Evolutionary conservation across 2,797 vertebrate species (phyloP).

Genomic region (Darevskia nairensis): DNA sequence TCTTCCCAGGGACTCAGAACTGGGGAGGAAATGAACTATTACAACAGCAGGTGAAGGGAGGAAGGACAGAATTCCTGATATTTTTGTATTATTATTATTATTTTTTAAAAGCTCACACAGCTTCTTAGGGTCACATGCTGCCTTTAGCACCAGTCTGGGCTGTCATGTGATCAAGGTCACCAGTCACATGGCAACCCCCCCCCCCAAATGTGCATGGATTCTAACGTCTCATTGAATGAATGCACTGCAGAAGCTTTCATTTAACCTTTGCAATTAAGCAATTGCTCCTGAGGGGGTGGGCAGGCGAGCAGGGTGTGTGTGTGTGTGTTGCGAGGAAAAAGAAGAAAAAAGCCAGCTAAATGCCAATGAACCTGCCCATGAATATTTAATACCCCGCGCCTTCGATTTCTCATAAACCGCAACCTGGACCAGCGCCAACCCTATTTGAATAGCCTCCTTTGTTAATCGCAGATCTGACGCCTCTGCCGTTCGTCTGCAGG

Average conservation of each 20-base stretch:
- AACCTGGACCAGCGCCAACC: conserved; percentile 75
- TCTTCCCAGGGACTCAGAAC: conserved; percentile 41
- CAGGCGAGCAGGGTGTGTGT: not conserved
- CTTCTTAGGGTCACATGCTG: conserved; percentile 73
- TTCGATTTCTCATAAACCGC: conserved; percentile 48
- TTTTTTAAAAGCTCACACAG: conserved; percentile 60
- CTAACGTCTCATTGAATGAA: not conserved
- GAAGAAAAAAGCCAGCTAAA: conserved; percentile 9
- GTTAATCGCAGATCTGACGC: conserved; percentile 72
- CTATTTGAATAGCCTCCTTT: conserved; percentile 74
- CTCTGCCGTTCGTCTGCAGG: conserved; percentile 42
- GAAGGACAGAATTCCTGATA: conserved; percentile 58
- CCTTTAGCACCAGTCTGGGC: conserved; percentile 61
- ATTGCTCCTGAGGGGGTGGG: not conserved
- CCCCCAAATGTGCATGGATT: conserved; percentile 11
- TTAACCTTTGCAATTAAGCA: conserved; percentile 44
- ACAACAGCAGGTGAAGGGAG: conserved; percentile 56
- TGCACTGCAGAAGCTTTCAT: conserved; percentile 30
- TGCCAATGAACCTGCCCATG: conserved; percentile 63
- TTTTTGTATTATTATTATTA: conserved; percentile 53
- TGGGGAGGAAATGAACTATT: conserved; percentile 55
- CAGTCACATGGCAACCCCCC: conserved; percentile 65
- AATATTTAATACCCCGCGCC: conserved; percentile 72
- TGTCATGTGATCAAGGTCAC: conserved; percentile 73
- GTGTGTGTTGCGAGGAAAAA: too few species aligned